A percentile compares a stretch with the other conserved stretches of the same genome.
Conservation (phyloP, 92 coral and sea anemone species). For the Epizoanthus stellaris region DNA sequence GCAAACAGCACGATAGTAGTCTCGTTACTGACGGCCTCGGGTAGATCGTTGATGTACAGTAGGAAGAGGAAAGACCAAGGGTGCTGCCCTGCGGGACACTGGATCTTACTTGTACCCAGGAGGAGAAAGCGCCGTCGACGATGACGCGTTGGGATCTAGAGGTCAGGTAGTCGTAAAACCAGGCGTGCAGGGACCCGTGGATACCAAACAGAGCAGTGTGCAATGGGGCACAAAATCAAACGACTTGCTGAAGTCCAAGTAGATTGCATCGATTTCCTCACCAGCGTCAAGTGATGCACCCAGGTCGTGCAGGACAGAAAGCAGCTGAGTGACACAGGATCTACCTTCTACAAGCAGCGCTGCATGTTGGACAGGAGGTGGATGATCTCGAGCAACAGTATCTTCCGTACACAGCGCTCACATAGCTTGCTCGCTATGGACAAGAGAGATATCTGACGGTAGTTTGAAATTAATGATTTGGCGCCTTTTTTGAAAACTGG, state of each 20-base stretch:
- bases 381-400: not conserved
- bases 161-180: slow-evolving; percentile 29
- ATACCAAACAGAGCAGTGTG: slow-evolving; percentile 36
- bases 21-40: no score
- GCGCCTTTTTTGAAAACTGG: slow-evolving; percentile 1
- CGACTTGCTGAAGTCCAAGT: slow-evolving; percentile 5
- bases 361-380: slow-evolving; percentile 32
- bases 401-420: no score
- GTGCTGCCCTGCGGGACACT: no score
- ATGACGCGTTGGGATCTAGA: no score
- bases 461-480: not conserved
- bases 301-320: slow-evolving; percentile 27
- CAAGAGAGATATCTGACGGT: slow-evolving; percentile 47
- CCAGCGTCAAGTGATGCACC: slow-evolving; percentile 49
- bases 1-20: no score
- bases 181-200: slow-evolving; percentile 18
- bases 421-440: no score
- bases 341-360: slow-evolving; percentile 26
- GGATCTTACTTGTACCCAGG: no score
- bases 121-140: no score
- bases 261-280: slow-evolving; percentile 45
- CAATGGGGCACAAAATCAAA: slow-evolving; percentile 30
- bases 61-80: no score
- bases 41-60: no score
- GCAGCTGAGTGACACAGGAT: slow-evolving; percentile 60